These are phyloP conservation scores for Podarcis siculus DNA, from an alignment of 2,797 vertebrate species.

Conservation along the genomic window DNA sequence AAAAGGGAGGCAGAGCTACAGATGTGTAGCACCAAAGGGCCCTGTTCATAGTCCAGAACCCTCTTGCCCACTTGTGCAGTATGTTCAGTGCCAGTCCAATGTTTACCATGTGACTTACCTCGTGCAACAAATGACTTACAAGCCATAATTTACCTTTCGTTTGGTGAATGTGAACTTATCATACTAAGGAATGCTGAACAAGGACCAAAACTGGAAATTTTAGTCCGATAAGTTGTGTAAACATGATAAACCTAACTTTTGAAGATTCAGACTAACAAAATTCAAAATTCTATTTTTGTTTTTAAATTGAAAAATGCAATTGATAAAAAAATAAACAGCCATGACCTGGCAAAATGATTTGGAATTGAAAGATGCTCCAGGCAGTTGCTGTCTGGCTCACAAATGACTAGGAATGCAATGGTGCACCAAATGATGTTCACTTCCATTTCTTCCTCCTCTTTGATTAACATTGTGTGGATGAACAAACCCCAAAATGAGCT, in stretches of 20 bases:
- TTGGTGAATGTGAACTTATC: background rate
- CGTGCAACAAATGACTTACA: background rate
- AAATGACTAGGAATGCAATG: background rate
- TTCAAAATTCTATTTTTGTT: background rate
- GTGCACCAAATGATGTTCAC: background rate
- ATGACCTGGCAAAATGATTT: background rate
- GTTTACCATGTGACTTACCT: background rate
- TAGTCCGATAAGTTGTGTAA: background rate
- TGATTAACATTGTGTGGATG: background rate
- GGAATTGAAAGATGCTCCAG: background rate
- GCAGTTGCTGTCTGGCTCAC: background rate
- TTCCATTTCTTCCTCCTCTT: background rate
- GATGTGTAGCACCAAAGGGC: background rate
- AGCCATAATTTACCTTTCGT: background rate
- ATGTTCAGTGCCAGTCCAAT: background rate
- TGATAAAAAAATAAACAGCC: background rate
- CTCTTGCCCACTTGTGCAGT: background rate
- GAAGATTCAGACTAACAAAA: background rate
- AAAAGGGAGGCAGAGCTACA: background rate
- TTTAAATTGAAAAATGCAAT: background rate
- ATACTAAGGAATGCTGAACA: background rate
- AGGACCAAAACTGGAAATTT: background rate
- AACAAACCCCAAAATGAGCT: background rate
- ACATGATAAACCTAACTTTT: background rate
- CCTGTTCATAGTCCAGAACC: background rate